Evolutionary conservation across 2,797 vertebrate genomes (phyloP).

Genomic region (Periophthalmus magnuspinnatus): DNA sequence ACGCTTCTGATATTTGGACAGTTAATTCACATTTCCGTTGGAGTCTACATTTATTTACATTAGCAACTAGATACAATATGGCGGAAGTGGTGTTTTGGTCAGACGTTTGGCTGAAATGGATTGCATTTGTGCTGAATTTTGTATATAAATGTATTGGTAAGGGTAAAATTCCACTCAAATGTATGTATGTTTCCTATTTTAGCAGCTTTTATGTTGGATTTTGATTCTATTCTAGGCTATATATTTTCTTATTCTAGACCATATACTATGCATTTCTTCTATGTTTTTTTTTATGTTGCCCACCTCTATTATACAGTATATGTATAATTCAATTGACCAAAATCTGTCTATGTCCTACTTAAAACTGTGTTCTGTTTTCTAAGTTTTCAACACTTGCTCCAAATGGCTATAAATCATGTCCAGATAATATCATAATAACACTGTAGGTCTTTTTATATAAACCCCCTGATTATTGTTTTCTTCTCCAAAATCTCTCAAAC

Average conservation of each 20-base stretch:
- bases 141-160: not conserved
- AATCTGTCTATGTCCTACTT: not conserved
- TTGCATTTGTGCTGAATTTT: not conserved
- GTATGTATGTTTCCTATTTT: too few species aligned
- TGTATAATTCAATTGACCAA: not conserved
- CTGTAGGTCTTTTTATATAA: not conserved
- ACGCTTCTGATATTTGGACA: too few species aligned
- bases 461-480: slow-evolving; percentile 21
- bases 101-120: too few species aligned
- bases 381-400: not conserved
- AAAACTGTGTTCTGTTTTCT: not conserved
- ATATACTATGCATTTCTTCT: not conserved
- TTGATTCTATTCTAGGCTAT: not conserved
- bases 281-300: not conserved
- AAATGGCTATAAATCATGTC: slow-evolving; percentile 2
- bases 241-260: too few species aligned
- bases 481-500: slow-evolving; percentile 10
- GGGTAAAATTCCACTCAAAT: too few species aligned
- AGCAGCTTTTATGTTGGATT: not conserved
- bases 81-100: too few species aligned
- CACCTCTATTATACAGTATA: not conserved
- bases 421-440: not conserved
- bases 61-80: too few species aligned
- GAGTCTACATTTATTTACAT: too few species aligned
- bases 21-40: too few species aligned